Percentiles rank a stretch among this genome's conserved stretches.
Conservation (phyloP, 2,797 vertebrate genomes). For the Enteromius afrohamiltoni region DNA sequence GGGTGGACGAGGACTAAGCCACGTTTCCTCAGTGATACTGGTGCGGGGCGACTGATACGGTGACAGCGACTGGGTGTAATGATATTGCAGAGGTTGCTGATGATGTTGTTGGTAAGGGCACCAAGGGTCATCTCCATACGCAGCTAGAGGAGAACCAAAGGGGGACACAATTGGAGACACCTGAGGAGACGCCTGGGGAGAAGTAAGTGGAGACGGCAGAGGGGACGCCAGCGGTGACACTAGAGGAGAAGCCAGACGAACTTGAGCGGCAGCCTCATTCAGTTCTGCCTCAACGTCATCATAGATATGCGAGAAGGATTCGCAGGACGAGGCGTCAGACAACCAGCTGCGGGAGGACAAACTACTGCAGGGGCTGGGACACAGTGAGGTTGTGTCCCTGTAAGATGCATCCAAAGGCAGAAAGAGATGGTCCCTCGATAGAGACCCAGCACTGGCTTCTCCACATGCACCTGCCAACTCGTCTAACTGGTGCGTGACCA, state of each 20-base stretch:
- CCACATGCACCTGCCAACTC: conserved; percentile 41
- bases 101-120: conserved; percentile 77
- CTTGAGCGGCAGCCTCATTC: conserved; percentile 85
- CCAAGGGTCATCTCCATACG: conserved; percentile 90
- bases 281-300: conserved; percentile 91
- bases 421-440: conserved; percentile 73
- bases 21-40: conserved; percentile 94
- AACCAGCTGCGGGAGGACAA: conserved; percentile 80
- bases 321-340: conserved; percentile 90
- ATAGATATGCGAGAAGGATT: conserved; percentile 89
- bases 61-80: conserved; percentile 82
- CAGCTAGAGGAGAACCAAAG: conserved; percentile 77
- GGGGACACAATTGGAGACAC: conserved; percentile 87
- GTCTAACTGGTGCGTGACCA: conserved; percentile 36
- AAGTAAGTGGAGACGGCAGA: conserved; percentile 75
- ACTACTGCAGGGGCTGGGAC: conserved; percentile 78
- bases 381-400: conserved; percentile 74
- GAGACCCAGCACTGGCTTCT: conserved; percentile 46
- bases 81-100: conserved; percentile 67
- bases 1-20: conserved; percentile 80
- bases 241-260: conserved; percentile 85
- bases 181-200: conserved; percentile 84
- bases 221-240: conserved; percentile 83
- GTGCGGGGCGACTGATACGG: conserved; percentile 88
- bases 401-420: conserved; percentile 76